These are phyloP conservation scores for Hedya salicella DNA, from an alignment of 2,888 invertebrate genomes.

Conservation along the genomic window DNA sequence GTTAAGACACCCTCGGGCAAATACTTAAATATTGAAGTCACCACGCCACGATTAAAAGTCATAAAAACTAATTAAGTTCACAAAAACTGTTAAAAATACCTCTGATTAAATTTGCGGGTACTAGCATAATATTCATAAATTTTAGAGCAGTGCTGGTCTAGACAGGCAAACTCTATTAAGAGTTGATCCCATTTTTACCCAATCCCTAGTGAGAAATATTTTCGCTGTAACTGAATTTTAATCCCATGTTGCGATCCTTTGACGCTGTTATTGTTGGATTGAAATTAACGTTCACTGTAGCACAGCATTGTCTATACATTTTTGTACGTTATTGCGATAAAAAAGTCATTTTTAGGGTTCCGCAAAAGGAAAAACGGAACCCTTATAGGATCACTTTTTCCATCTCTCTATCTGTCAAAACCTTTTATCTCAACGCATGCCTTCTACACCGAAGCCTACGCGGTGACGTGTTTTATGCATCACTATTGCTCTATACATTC, in stretches of 20 bases:
- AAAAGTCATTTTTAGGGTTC: too few species aligned
- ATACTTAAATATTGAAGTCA: not conserved
- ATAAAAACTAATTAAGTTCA: constrained; percentile 6
- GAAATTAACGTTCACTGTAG: not conserved
- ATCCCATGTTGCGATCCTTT: not conserved
- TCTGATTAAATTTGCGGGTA: constrained; percentile 3
- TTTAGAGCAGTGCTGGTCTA: constrained; percentile 27
- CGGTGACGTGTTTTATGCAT: too few species aligned
- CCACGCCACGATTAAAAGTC: not conserved
- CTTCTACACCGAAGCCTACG: too few species aligned
- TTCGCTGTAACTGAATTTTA: constrained; percentile 3
- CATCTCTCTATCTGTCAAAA: too few species aligned
- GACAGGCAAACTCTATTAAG: constrained; percentile 22
- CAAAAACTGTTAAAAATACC: constrained; percentile 1
- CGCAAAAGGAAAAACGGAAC: too few species aligned
- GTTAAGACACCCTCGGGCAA: not conserved
- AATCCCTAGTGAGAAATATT: constrained; percentile 25
- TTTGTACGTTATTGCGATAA: too few species aligned
- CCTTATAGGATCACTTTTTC: too few species aligned
- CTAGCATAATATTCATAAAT: constrained; percentile 30
- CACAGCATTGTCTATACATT: too few species aligned
- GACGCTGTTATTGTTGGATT: constrained; percentile 1
- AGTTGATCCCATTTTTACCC: constrained; percentile 25
- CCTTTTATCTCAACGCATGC: too few species aligned
- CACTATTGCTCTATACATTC: too few species aligned